Evolutionary conservation across 92 coral and sea anemone genomes (phyloP).

Genomic region (Umimayanthus kanabou): DNA sequence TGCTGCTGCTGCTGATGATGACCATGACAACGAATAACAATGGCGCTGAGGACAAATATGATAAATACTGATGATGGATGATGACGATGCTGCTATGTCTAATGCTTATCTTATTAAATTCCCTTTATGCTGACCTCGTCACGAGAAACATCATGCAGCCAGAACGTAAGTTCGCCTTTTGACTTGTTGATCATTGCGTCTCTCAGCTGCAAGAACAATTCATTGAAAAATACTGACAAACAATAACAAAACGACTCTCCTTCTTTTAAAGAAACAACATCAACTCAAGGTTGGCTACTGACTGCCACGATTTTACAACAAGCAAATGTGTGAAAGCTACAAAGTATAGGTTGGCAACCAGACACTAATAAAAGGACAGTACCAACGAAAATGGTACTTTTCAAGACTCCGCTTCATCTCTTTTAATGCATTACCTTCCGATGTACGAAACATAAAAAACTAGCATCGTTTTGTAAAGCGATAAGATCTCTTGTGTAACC

Average conservation of each 20-base stretch:
- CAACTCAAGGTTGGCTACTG: too few species aligned
- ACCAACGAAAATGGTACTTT: too few species aligned
- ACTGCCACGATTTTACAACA: background rate
- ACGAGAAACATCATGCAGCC: conserved; percentile 69
- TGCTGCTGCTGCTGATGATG: background rate
- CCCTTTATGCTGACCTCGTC: conserved; percentile 70
- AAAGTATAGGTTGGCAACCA: too few species aligned
- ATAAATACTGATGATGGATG: background rate
- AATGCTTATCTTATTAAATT: background rate
- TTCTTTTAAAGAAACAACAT: too few species aligned
- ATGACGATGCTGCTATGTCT: conserved; percentile 1
- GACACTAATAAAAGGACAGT: too few species aligned
- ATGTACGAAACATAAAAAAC: too few species aligned
- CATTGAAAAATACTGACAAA: background rate
- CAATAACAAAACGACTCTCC: background rate
- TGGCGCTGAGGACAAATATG: too few species aligned
- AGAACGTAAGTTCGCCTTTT: conserved; percentile 51
- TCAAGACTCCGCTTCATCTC: too few species aligned
- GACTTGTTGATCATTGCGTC: conserved; percentile 63
- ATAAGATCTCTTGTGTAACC: too few species aligned
- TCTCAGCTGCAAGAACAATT: conserved; percentile 60
- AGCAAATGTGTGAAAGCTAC: too few species aligned
- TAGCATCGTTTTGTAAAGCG: too few species aligned
- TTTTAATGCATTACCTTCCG: too few species aligned
- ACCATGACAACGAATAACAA: background rate